Conservation (phyloP, 1,140 invertebrate species). For the Gonioctena quinquepunctata region DNA sequence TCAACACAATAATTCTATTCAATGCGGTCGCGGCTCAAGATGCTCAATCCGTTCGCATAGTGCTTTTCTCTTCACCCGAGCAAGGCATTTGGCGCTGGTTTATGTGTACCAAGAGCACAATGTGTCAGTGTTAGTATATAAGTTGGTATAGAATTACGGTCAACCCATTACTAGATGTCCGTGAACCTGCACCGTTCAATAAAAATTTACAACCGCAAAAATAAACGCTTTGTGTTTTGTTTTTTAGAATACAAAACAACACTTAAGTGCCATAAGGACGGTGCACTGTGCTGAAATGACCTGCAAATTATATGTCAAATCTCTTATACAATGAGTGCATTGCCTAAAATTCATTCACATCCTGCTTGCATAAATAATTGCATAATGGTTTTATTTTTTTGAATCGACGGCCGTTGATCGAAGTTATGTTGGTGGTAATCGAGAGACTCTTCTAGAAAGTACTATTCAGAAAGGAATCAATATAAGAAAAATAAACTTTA, state of each 20-base stretch:
- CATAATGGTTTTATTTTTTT: constrained; percentile 25
- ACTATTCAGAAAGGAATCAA: no score
- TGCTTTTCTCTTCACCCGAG: background rate
- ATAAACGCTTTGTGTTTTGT: constrained; percentile 19
- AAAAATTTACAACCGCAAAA: constrained; percentile 21
- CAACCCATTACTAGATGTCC: constrained; percentile 13
- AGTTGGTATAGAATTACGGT: background rate
- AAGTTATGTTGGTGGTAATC: no score
- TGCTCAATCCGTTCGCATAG: no score
- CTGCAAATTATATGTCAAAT: constrained; percentile 17
- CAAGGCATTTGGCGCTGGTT: background rate
- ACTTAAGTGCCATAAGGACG: constrained; percentile 3
- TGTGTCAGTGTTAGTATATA: constrained; percentile 10
- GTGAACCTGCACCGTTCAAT: constrained; percentile 22
- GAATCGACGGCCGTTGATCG: no score
- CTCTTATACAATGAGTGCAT: constrained; percentile 23
- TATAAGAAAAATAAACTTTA: no score
- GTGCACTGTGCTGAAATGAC: constrained; percentile 12
- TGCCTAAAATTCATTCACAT: constrained; percentile 13
- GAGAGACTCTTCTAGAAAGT: no score
- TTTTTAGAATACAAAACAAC: constrained; percentile 20
- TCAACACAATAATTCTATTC: no score
- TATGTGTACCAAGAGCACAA: constrained; percentile 21
- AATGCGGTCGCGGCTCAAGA: no score
- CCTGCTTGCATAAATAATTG: constrained; percentile 10